Conservation (phyloP, 1,140 invertebrate species). For the Nasonia giraulti region DNA sequence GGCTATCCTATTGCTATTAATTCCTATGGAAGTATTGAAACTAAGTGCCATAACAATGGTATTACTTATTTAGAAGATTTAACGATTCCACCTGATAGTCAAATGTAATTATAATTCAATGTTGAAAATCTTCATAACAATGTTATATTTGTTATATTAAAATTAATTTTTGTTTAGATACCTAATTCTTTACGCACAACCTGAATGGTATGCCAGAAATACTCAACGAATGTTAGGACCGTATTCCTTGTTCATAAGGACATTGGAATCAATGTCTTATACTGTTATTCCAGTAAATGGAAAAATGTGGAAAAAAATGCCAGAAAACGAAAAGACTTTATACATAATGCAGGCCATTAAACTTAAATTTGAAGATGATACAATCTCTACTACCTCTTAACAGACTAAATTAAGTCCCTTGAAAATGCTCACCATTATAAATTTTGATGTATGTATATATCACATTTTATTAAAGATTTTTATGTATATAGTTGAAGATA, state of each 20-base stretch:
- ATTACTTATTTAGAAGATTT: conserved; percentile 67
- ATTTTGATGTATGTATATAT: conserved; percentile 26
- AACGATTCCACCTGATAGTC: conserved; percentile 63
- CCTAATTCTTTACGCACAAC: conserved; percentile 64
- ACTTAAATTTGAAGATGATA: conserved; percentile 57
- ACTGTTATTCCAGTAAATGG: conserved; percentile 67
- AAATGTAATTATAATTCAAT: conserved; percentile 66
- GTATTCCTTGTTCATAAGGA: conserved; percentile 63
- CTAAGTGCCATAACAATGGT: conserved; percentile 46
- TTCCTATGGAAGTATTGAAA: conserved; percentile 38
- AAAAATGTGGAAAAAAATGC: conserved; percentile 67
- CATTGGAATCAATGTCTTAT: conserved; percentile 65
- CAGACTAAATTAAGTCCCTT: neutral
- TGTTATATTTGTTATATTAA: conserved; percentile 16
- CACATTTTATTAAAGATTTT: conserved; percentile 26
- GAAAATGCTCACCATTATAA: neutral
- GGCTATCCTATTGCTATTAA: conserved; percentile 73
- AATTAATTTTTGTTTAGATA: conserved; percentile 68
- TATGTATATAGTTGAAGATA: conserved; percentile 36
- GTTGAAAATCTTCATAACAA: conserved; percentile 29
- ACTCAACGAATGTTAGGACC: conserved; percentile 62
- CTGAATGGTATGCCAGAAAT: conserved; percentile 68
- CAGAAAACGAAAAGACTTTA: conserved; percentile 72
- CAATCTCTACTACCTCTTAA: conserved; percentile 44
- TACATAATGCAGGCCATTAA: conserved; percentile 73